Conservation (phyloP, 1,140 invertebrate species). For the Drosophila sturtevanti region DNA sequence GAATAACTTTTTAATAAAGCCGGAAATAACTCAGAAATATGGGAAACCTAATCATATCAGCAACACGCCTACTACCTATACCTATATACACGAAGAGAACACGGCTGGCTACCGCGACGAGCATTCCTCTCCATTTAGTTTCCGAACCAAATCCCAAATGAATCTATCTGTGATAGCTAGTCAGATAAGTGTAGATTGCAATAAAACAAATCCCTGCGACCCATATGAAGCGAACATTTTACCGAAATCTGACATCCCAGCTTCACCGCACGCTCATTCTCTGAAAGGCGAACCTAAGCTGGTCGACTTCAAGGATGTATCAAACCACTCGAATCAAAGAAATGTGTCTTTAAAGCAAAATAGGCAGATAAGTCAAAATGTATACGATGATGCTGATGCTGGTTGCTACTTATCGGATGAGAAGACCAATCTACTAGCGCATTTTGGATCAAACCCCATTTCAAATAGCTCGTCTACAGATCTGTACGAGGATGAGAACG, state of each 20-base stretch:
- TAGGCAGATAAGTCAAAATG: neutral
- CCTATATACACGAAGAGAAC: slow-evolving; percentile 66
- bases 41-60: slow-evolving; percentile 8
- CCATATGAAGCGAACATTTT: neutral
- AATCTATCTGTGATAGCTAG: slow-evolving; percentile 46
- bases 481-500: slow-evolving; percentile 42
- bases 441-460: slow-evolving; percentile 27
- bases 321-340: neutral
- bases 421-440: slow-evolving; percentile 19
- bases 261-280: neutral
- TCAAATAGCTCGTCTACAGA: slow-evolving; percentile 26
- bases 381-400: neutral
- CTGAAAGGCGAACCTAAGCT: neutral
- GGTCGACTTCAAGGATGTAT: neutral
- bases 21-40: slow-evolving; percentile 57
- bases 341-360: neutral
- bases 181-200: neutral
- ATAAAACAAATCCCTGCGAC: neutral
- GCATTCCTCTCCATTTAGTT: slow-evolving; percentile 73
- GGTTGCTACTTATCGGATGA: slow-evolving; percentile 10
- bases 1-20: slow-evolving; percentile 62
- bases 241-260: neutral
- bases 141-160: slow-evolving; percentile 72
- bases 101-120: slow-evolving; percentile 61
- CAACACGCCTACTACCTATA: slow-evolving; percentile 30